Evolutionary conservation across 1,140 invertebrate genomes (phyloP).

Genomic region (Drosophila bocki): DNA sequence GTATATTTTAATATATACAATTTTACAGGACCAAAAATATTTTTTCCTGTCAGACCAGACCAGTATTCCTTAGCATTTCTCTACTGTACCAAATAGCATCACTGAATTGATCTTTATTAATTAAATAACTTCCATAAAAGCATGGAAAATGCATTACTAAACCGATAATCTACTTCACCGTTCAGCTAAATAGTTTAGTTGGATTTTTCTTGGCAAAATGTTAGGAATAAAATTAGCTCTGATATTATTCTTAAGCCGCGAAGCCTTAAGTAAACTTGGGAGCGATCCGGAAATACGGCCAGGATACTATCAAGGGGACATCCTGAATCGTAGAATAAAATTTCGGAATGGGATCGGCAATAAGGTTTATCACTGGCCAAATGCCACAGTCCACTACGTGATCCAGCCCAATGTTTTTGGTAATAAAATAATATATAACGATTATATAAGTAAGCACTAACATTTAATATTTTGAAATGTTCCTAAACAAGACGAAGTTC

Average conservation of each 20-base stretch:
- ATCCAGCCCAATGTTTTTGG: constrained; percentile 84
- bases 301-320: constrained; percentile 49
- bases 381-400: constrained; percentile 87
- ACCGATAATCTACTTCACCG: not conserved
- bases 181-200: not conserved
- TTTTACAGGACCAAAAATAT: not conserved
- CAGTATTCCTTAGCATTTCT: not conserved
- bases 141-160: constrained; percentile 7
- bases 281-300: constrained; percentile 35
- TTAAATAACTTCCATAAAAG: not conserved
- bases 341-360: constrained; percentile 87
- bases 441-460: not conserved
- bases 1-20: too few species aligned
- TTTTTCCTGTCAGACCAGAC: not conserved
- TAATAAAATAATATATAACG: not conserved
- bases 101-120: not conserved
- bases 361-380: constrained; percentile 87
- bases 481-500: constrained; percentile 7
- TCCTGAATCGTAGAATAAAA: not conserved
- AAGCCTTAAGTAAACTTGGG: not conserved
- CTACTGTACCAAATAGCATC: too few species aligned
- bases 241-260: not conserved
- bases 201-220: not conserved
- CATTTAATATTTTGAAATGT: not conserved
- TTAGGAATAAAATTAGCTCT: not conserved